Evolutionary conservation across 2,888 invertebrate genomes (phyloP), one percentile per base, ranked within the genome.

Genomic region (Caenorhabditis sp.): DNA sequence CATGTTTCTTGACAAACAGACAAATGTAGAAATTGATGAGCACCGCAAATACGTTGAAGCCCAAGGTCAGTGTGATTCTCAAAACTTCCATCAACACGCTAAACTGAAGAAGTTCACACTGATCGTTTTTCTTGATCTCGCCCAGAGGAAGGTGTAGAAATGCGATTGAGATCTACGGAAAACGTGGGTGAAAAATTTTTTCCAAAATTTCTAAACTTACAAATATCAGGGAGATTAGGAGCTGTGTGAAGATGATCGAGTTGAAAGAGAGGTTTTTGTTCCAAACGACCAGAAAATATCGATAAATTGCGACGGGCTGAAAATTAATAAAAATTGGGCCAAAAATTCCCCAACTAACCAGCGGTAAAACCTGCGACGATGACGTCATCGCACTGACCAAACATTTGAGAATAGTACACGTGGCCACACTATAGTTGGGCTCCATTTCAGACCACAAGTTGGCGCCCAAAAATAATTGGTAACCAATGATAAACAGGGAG

Each of bases 251-350:
- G 31, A 71, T 51, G 19, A 71, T 66, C 57, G 67, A 71, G 53
- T 58, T 60, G 43, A 59, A 60, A 14, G 66, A 60, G 37, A 71
- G 14, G 37, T 67, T 71, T 21, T 26, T 23, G 24, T 71, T 71
- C 55, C 63, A 62, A 49, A 71, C 71, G 37, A 71, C 71, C n/a
- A 71, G 62, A 60, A 71, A 71, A 63, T 67, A 71, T 21, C 71
- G 60, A 61, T 67, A 71, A 26, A 71, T 67, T 54, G 71, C 71
- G 19, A 71, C 71, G 6, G 71, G 66, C 71, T 71, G 71, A n/a
- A 67, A 71, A 21, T 19, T 58, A 37, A 8, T 19, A 14, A 21
- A 14, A 59, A 55, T 57, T 26, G n/a, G n/a, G n/a, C n/a, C n/a
- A n/a, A n/a, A n/a, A n/a, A n/a, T n/a, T 31, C 31, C 10, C 4